Percentiles rank a stretch among this genome's conserved stretches.
phyloP scores from a whole-genome alignment of 2,888 invertebrate species.

The Synergus itoensis region DNA sequence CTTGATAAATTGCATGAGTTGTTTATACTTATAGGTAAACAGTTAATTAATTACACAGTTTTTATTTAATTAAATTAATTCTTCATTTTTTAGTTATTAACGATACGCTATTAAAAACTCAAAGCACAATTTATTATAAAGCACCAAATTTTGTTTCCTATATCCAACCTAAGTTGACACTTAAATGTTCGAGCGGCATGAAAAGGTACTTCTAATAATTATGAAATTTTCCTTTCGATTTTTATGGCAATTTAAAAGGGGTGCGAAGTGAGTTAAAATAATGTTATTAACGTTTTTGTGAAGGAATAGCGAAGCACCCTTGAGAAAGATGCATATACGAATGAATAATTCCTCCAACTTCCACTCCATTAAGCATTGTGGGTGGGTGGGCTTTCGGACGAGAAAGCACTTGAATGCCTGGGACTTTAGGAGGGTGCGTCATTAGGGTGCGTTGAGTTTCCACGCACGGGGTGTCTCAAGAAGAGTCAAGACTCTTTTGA shows the following conservation, averaged over 20 bases:
- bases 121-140: too few species aligned
- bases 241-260: not conserved
- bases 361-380: constrained; percentile 52
- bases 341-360: constrained; percentile 51
- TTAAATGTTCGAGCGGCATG: not conserved
- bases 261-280: not conserved
- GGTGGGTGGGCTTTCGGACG: not conserved
- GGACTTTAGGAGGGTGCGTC: constrained; percentile 49
- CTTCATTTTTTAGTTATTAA: too few species aligned
- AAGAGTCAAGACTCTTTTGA: constrained; percentile 40
- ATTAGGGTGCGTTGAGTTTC: constrained; percentile 51
- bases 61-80: too few species aligned
- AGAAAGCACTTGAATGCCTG: constrained; percentile 47
- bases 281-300: constrained; percentile 30
- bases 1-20: too few species aligned
- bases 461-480: constrained; percentile 46
- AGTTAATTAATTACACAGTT: too few species aligned
- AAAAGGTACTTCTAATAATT: not conserved
- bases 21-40: too few species aligned
- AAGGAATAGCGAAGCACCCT: constrained; percentile 18
- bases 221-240: not conserved
- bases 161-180: not conserved
- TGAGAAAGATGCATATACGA: constrained; percentile 43
- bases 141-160: too few species aligned
- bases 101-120: too few species aligned